Evolutionary conservation across 2,797 vertebrate genomes (phyloP).

Genomic region (Protonibea diacanthus): DNA sequence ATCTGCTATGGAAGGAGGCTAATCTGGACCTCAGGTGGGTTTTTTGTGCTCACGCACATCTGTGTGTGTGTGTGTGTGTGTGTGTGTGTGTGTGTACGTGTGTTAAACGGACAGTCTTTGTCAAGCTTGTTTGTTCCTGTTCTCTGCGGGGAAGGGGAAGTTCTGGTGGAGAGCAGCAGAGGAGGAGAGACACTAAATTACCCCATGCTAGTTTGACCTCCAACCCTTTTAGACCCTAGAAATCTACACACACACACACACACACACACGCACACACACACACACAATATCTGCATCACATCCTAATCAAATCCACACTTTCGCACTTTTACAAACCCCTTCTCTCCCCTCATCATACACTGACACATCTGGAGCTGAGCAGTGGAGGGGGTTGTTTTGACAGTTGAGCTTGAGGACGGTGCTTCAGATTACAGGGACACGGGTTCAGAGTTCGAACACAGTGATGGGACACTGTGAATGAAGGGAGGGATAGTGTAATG

Average conservation of each 20-base stretch:
- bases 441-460: constrained; percentile 54
- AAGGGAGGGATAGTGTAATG: constrained; percentile 15
- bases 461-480: constrained; percentile 24
- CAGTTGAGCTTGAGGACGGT: constrained; percentile 64
- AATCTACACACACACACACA: no score
- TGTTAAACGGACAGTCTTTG: constrained; percentile 3
- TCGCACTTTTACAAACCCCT: constrained; percentile 22
- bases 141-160: constrained; percentile 86
- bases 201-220: constrained; percentile 81
- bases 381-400: constrained; percentile 72
- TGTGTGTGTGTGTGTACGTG: neutral
- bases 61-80: neutral
- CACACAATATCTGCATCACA: constrained; percentile 41
- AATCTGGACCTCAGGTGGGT: constrained; percentile 94
- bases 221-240: constrained; percentile 54
- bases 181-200: constrained; percentile 63
- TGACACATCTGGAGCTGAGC: constrained; percentile 76
- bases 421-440: constrained; percentile 58
- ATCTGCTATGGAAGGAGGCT: constrained; percentile 97
- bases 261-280: neutral
- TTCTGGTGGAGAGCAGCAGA: constrained; percentile 69
- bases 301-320: constrained; percentile 69
- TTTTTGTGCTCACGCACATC: neutral
- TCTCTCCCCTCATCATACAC: constrained; percentile 32
- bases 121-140: constrained; percentile 87